phyloP scores from a whole-genome alignment of 1,140 invertebrate species.

The Drosophila fuyamai region DNA sequence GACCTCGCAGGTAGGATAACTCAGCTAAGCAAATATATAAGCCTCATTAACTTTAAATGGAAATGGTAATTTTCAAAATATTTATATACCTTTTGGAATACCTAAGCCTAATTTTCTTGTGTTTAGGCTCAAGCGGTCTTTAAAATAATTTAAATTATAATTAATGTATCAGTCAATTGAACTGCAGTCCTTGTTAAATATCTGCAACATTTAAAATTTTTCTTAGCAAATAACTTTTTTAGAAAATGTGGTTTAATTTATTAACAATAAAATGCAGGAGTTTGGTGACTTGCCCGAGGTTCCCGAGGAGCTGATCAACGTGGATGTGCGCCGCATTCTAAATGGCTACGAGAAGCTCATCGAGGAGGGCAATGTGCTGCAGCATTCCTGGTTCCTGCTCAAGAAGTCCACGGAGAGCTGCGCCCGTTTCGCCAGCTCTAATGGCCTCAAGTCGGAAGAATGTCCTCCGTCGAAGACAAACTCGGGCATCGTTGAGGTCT shows the following conservation, averaged over 20 bases:
- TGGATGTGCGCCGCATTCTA: constrained; percentile 61
- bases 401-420: constrained; percentile 58
- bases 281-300: constrained; percentile 48
- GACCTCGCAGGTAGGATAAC: constrained; percentile 34
- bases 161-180: too few relatives aligned
- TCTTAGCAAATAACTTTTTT: too few relatives aligned
- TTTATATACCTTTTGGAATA: too few relatives aligned
- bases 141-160: too few relatives aligned
- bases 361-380: constrained; percentile 51
- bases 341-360: constrained; percentile 61
- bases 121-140: too few relatives aligned
- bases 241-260: too few relatives aligned
- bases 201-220: too few relatives aligned
- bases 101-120: too few relatives aligned
- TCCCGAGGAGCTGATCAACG: constrained; percentile 57
- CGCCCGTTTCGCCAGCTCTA: constrained; percentile 31
- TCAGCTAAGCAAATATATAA: too few relatives aligned
- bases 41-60: too few relatives aligned
- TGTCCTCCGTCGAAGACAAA: not conserved
- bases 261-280: constrained; percentile 1
- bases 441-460: constrained; percentile 10
- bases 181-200: too few relatives aligned
- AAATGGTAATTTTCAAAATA: too few relatives aligned
- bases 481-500: not conserved
- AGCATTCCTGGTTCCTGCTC: constrained; percentile 57